Evolutionary conservation across 2,797 vertebrate genomes (phyloP).

Genomic region (Spheniscus humboldti): DNA sequence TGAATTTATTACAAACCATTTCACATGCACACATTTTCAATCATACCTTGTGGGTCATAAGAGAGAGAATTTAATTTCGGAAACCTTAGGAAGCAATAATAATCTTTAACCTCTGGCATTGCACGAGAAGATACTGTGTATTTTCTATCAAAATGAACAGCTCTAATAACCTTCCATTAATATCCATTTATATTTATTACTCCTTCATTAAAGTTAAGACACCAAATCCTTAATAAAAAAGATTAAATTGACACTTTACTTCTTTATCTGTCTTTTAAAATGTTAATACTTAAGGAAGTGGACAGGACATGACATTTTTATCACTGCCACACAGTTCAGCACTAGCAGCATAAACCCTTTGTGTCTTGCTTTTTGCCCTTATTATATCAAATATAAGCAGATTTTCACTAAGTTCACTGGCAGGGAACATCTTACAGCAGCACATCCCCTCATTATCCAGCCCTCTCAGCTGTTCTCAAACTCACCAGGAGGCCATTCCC

Average conservation of each 20-base stretch:
- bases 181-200: conserved; percentile 60
- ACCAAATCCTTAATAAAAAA: not conserved
- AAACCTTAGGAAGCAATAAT: conserved; percentile 36
- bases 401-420: conserved; percentile 51
- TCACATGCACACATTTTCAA: not conserved
- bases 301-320: conserved; percentile 24
- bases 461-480: conserved; percentile 28
- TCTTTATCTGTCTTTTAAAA: conserved; percentile 38
- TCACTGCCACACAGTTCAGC: conserved; percentile 14
- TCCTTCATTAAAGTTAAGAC: conserved; percentile 42
- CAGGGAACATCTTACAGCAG: conserved; percentile 46
- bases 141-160: conserved; percentile 37
- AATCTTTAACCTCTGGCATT: conserved; percentile 50
- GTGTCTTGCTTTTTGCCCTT: conserved; percentile 47
- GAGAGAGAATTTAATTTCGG: conserved; percentile 43
- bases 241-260: not conserved
- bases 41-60: conserved; percentile 14
- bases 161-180: conserved; percentile 36
- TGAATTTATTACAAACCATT: conserved; percentile 33
- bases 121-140: conserved; percentile 7
- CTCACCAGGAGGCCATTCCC: conserved; percentile 51
- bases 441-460: conserved; percentile 39
- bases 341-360: not conserved
- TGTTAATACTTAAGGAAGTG: not conserved
- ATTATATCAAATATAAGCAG: conserved; percentile 40